phyloP scores from a whole-genome alignment of 2,113 vertebrate species.

The Balaenoptera acutorostrata region DNA sequence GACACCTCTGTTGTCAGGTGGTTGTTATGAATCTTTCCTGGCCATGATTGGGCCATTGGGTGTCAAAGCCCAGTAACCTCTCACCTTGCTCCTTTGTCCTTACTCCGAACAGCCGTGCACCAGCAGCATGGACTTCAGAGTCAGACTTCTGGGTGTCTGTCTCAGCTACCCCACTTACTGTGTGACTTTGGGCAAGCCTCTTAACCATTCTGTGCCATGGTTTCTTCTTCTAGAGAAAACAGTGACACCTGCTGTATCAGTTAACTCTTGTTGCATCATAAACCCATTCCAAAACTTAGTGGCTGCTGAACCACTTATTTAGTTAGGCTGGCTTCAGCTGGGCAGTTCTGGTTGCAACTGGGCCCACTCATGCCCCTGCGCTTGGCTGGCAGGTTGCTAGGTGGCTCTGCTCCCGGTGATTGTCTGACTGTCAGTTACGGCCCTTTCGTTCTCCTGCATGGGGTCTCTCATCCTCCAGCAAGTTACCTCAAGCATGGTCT shows the following conservation, averaged over 20 bases:
- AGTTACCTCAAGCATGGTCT: not conserved
- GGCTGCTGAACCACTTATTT: not conserved
- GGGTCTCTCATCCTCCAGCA: not conserved
- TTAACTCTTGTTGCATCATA: not conserved
- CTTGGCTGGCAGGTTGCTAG: not conserved
- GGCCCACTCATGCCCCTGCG: not conserved
- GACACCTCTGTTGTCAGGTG: not conserved
- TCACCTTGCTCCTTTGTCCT: not conserved
- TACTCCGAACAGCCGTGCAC: not conserved
- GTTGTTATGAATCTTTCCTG: not conserved
- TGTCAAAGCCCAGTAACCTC: not conserved
- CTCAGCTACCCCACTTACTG: not conserved
- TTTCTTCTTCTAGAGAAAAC: not conserved
- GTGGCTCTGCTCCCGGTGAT: not conserved
- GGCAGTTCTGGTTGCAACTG: not conserved
- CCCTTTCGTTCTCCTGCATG: not conserved
- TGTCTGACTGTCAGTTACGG: not conserved
- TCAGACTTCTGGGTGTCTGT: not conserved
- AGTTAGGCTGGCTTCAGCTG: not conserved
- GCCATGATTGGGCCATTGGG: not conserved
- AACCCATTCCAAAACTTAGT: not conserved
- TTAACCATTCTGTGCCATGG: not conserved
- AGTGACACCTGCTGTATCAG: not conserved
- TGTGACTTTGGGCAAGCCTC: not conserved
- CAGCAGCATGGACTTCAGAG: not conserved